phyloP scores from a whole-genome alignment of 92 coral and sea anemone species.

The Heteractis magnifica region DNA sequence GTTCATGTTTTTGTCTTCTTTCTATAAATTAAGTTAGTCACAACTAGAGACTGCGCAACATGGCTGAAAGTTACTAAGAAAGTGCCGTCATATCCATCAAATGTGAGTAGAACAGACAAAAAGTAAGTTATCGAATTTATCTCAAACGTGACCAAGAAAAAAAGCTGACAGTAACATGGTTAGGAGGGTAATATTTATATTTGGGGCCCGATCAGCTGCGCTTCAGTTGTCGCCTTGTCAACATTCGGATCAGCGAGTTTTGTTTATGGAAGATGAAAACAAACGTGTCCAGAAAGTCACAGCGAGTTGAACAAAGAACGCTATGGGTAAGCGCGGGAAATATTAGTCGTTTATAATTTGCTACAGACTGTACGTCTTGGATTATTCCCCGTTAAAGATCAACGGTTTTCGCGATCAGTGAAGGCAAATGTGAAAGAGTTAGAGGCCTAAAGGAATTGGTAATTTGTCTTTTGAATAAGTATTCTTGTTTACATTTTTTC shows the following conservation, averaged over 20 bases:
- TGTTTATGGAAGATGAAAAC: neutral
- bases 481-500: too few relatives aligned
- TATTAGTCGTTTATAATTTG: neutral
- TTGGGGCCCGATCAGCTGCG: neutral
- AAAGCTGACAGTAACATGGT: neutral
- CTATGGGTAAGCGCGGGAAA: slow-evolving; percentile 10
- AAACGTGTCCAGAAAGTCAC: slow-evolving; percentile 8
- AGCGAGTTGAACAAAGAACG: slow-evolving; percentile 1
- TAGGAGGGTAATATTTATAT: slow-evolving; percentile 2
- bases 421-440: neutral
- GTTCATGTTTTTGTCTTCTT: neutral
- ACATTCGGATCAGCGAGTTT: slow-evolving; percentile 4
- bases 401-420: neutral
- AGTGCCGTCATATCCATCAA: too few relatives aligned
- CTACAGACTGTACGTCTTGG: slow-evolving; percentile 3
- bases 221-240: neutral
- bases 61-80: neutral
- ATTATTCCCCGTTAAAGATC: neutral
- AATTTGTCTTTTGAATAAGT: too few relatives aligned
- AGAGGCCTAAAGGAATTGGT: neutral
- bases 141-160: neutral
- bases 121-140: neutral
- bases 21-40: neutral
- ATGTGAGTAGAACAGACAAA: neutral
- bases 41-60: neutral